Base-by-base conservation (phyloP, 2,888 invertebrate species). In the Habroteleia sp. region DNA sequence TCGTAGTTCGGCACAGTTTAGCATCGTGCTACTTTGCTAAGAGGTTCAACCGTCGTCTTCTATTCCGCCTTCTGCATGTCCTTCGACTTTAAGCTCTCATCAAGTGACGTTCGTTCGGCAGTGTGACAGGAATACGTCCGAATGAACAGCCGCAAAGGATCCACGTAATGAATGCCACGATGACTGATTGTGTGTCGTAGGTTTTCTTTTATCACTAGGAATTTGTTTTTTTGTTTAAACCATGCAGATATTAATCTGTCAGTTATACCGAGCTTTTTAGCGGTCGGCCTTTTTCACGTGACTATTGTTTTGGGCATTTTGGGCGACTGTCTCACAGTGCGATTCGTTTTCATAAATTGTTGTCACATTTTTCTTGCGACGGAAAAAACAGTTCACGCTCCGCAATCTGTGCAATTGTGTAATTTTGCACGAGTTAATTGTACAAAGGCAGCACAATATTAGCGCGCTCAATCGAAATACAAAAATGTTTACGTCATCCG, bases 1-100 rank as follows among this genome's bases (percentile, higher is more conserved):
- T 52, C 41, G 58, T 17, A 68, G 46, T 69, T 56, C 29, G 13
- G 41, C 35, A 39, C 42, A 60, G 58, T 69, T 69, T 52, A 65
- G 58, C 31, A 14, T 46, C 17, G 42, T 29, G 56, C 50, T 20
- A 33, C 41, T 29, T 42, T 33, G 25, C 27, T 20, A 10, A 13
- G 25, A 31, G 65, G 48, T 46, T 27, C 27, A 31, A 23, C 20
- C 41, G 13, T 25, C 54, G 63, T 63, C 62, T 63, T 72, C 63
- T 27, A 48, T 31, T 7, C 62, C 71, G 54, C 52, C 62, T 71
- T 56, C 63, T 20, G 54, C 33, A 35, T 41, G 29, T 56, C 56
- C 29, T 31, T 54, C 39, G 50, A 17, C 42, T 52, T 41, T 17
- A 14, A 52, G 25, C 27, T 10, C 17, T 31, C 46, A 35, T 14